Conservation (phyloP, 2,797 vertebrate species). For the Buceros bicornis region DNA sequence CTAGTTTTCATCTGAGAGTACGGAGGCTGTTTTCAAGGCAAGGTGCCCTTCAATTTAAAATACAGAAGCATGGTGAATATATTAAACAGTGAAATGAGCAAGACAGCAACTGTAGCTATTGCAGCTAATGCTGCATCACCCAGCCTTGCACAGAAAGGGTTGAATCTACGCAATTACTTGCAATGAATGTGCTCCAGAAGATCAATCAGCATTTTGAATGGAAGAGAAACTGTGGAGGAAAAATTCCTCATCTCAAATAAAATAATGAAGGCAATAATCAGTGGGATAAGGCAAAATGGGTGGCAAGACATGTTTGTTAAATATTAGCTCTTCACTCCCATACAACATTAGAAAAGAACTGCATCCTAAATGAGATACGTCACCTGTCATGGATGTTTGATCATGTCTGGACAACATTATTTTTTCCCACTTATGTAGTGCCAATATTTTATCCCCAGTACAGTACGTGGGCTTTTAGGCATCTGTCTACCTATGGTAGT, state of each 20-base stretch:
- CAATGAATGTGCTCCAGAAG: not conserved
- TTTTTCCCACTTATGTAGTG: not conserved
- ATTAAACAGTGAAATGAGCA: slow-evolving; percentile 1
- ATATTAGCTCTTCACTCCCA: not conserved
- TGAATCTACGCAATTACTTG: not conserved
- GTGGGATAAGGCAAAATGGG: slow-evolving; percentile 3
- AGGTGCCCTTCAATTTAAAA: slow-evolving; percentile 60
- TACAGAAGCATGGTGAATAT: slow-evolving; percentile 5
- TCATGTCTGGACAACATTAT: not conserved
- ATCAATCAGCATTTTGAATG: not conserved
- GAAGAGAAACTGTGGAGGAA: not conserved
- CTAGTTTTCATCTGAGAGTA: not conserved
- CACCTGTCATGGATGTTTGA: not conserved
- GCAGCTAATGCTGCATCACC: not conserved
- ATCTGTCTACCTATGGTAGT: not conserved
- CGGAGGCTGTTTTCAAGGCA: not conserved
- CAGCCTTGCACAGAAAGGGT: not conserved
- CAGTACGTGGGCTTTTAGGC: not conserved
- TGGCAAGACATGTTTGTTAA: not conserved
- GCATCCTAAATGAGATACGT: not conserved
- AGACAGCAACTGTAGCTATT: not conserved
- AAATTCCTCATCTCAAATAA: slow-evolving; percentile 18
- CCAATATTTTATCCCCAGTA: not conserved
- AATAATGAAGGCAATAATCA: slow-evolving; percentile 17
- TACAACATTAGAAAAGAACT: not conserved